Evolutionary conservation across 2,888 invertebrate species (phyloP), one percentile per base, ranked within the genome.

Genomic region (Mermis nigrescens): DNA sequence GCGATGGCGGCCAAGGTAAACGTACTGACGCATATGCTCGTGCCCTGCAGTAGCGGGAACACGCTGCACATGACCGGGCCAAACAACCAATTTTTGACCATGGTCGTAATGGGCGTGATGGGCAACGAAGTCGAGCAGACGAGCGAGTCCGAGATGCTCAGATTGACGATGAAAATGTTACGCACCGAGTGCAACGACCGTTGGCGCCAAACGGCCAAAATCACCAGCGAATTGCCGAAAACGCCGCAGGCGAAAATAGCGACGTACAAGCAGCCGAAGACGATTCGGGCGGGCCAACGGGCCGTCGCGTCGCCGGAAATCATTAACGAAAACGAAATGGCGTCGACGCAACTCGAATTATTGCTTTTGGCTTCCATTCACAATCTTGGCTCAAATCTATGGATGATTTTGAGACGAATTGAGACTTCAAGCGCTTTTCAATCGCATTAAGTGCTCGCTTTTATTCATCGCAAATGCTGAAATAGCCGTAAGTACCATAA

Each of bases 11-110:
- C 91, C 64, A 94, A 80, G 4, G 94, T 94, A 67, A 92, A 78
- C 1, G 91, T 91, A 62, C 91, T 91, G 70, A 92, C 89, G 79
- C 92, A 94, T 65, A 94, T 89, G 73, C 89, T 88, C 69, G 87
- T 85, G 57, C 89, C 90, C 74, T 88, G 88, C 57, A 87, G 84
- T 75, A 85, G 89, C 60, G 91, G 84, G 65, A 88, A 86, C 68
- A 91, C 76, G 73, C 90, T 89, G 54, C 54, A 53, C 54, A 53
- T 27, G 29, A 22, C 54, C 29, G 27, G 12, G 15, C 54, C 54
- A 22, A 53, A 53, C 31, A 53, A 31, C 54, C 54, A 53, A 4
- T 12, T 7, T 31, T 53, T 53, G 29, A 19, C 12, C 29, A 53
- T 29, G 54, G 31, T 19, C 31, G 54, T 53, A 7, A 53, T 19